Evolutionary conservation across 2,113 vertebrate genomes (phyloP).

Genomic region (Corydoras sp.): DNA sequence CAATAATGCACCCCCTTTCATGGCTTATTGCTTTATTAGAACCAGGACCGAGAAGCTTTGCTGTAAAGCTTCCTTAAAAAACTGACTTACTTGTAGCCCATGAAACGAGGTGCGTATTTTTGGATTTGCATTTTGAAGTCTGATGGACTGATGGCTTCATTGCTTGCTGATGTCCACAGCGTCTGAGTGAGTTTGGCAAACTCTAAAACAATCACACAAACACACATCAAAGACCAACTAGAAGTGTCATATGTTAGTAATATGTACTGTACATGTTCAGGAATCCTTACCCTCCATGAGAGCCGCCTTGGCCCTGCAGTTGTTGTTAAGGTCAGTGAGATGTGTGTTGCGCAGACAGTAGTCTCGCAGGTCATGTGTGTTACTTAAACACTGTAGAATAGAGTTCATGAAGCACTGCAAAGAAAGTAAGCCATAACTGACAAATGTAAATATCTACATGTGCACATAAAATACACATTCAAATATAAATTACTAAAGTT

Average conservation of each 20-base stretch:
- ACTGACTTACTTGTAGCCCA: slow-evolving; percentile 85
- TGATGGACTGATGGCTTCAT: slow-evolving; percentile 82
- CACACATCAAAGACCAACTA: background rate
- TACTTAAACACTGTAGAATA: slow-evolving; percentile 93
- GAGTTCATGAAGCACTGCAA: slow-evolving; percentile 97
- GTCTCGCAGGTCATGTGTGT: slow-evolving; percentile 86
- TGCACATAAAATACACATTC: no score
- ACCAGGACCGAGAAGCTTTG: no score
- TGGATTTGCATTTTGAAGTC: slow-evolving; percentile 94
- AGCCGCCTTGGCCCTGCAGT: slow-evolving; percentile 66
- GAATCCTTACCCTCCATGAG: slow-evolving; percentile 82
- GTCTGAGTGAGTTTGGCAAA: slow-evolving; percentile 88
- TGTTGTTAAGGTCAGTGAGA: slow-evolving; percentile 76
- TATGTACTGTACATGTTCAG: background rate
- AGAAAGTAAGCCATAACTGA: slow-evolving; percentile 9
- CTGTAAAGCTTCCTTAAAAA: no score
- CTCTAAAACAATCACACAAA: slow-evolving; percentile 61
- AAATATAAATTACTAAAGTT: no score
- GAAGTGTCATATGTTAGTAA: no score
- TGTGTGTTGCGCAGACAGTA: slow-evolving; percentile 86
- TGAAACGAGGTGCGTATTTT: slow-evolving; percentile 85
- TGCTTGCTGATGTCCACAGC: slow-evolving; percentile 83
- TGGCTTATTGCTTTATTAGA: no score
- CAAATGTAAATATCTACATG: background rate
- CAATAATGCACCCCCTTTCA: no score